Evolutionary conservation across 2,888 invertebrate species (phyloP), one percentile per base, ranked within the genome.

Genomic region (Eupeodes luniger): DNA sequence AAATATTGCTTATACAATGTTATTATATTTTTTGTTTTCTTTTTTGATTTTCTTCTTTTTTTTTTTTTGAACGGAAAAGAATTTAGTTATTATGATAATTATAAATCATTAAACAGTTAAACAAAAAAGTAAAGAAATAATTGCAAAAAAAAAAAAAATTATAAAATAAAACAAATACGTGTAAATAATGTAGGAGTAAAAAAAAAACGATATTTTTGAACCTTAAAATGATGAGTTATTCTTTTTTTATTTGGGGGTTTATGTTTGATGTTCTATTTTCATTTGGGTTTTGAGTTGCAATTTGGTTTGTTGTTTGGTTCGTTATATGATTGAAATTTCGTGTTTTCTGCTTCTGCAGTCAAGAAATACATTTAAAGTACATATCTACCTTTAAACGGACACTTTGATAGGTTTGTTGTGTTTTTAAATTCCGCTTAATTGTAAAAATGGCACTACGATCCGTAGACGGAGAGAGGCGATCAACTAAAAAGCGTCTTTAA

Each of bases 101-200:
- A 85, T 80, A 70, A 76, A 84, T 80, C 72, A 84, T 80, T 72
- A 85, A 79, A 72, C 49, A 70, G 76, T 76, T 76, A 81, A 87
- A 44, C 27, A 72, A 74, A 81, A 70, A 77, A 81, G 5, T 59
- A 47, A 74, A 64, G 27, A 66, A 64, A 57, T 44, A 53, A 12
- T 61, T 34, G 11, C n/a, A 80, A 78, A 34, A 27, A 67, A 76
- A 27, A 67, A 76, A 66, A 34, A 69, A 84, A 62, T 49, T 10
- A 16, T n/a, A 59, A 53, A 47, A 79, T 7, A 55, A 49, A 72
- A 70, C 51, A 2, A 40, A 62, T n/a, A 81, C 53, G 12, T 88
- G 88, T 88, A 88, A 85, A 88, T 88, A 88, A 69, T 85, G 69
- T 88, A 88, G 88, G 77, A 78, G 83, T 83, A 83, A 83, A 75